These are phyloP conservation scores for Heteropelma amictum DNA, from an alignment of 2,888 invertebrate species.

Conservation along the genomic window DNA sequence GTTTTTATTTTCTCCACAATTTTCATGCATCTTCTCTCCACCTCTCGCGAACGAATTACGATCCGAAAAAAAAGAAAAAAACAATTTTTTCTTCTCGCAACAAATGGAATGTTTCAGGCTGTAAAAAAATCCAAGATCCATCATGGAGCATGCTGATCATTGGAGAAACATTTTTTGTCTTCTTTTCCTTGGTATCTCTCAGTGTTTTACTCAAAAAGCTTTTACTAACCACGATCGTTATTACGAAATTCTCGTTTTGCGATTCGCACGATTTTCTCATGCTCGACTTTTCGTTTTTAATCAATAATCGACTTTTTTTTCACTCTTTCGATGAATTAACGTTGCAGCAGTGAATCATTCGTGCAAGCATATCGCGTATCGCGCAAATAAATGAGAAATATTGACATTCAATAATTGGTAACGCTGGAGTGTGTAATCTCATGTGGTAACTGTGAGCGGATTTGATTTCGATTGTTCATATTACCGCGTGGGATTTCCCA, in stretches of 20 bases:
- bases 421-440: conserved; percentile 89
- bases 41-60: not conserved
- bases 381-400: no score
- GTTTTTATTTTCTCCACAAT: conserved; percentile 56
- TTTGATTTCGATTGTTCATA: conserved; percentile 82
- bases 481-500: conserved; percentile 92
- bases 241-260: conserved; percentile 7
- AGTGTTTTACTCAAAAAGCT: no score
- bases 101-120: not conserved
- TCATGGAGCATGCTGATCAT: no score
- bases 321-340: conserved; percentile 11
- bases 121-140: no score
- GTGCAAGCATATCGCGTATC: no score
- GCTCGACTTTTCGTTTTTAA: not conserved
- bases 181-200: no score
- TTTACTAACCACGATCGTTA: conserved; percentile 43
- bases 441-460: conserved; percentile 98
- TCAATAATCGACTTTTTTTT: conserved; percentile 20
- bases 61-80: not conserved
- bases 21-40: not conserved
- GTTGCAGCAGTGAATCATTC: conserved; percentile 14
- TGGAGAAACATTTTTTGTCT: no score
- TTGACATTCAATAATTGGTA: conserved; percentile 67
- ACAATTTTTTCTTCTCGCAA: not conserved
- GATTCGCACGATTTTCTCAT: not conserved